Evolutionary conservation across 2,888 invertebrate genomes (phyloP).

Genomic region (Epinotia ramella): DNA sequence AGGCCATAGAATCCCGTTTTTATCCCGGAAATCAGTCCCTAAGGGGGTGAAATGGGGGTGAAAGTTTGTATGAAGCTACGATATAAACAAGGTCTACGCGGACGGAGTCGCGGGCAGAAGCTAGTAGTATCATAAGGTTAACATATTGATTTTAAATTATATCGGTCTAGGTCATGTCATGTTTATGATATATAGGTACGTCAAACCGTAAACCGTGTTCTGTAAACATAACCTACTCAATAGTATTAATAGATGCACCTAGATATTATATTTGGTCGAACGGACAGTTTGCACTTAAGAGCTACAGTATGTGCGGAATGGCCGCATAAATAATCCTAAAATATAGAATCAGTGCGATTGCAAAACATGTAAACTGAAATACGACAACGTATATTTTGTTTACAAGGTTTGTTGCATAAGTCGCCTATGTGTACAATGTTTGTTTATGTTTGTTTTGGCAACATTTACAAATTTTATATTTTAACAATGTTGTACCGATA

Average conservation of each 20-base stretch:
- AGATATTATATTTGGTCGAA: neutral
- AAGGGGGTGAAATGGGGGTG: too few relatives aligned
- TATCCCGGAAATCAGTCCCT: too few relatives aligned
- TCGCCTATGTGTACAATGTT: neutral
- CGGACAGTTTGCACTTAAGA: conserved; percentile 2
- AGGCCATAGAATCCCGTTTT: too few relatives aligned
- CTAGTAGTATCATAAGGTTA: neutral
- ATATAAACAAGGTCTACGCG: too few relatives aligned
- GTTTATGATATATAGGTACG: neutral
- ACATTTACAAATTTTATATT: conserved; percentile 5
- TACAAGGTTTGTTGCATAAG: conserved; percentile 18
- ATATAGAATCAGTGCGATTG: conserved; percentile 13
- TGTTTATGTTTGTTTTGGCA: conserved; percentile 6
- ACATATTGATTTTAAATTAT: conserved; percentile 9
- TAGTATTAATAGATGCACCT: neutral
- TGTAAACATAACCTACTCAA: neutral
- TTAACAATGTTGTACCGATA: neutral
- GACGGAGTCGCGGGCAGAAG: too few relatives aligned
- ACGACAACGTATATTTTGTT: conserved; percentile 18
- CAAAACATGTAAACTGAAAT: conserved; percentile 20
- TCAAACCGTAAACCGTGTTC: conserved; percentile 5
- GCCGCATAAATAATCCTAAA: conserved; percentile 22
- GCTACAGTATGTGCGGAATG: conserved; percentile 23
- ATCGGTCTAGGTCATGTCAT: conserved; percentile 6
- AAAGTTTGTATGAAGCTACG: too few relatives aligned